Conservation (phyloP, 1,140 invertebrate genomes). For the Camponotus pennsylvanicus region DNA sequence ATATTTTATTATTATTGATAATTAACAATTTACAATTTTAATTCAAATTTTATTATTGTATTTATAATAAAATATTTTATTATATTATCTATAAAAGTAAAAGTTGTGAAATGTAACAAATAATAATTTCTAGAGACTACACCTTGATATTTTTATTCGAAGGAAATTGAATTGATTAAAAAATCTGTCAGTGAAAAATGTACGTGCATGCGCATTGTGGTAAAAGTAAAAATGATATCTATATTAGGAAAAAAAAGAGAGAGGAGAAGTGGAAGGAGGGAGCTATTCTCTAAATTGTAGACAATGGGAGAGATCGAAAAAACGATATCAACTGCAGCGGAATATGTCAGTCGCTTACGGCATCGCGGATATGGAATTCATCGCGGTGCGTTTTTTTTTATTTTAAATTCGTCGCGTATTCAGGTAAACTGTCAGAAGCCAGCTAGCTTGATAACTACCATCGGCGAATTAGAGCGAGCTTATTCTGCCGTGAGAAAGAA, state of each 20-base stretch:
- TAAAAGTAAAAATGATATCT: slow-evolving; percentile 25
- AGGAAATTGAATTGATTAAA: slow-evolving; percentile 19
- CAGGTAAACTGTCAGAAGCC: slow-evolving; percentile 71
- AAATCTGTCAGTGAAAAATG: not conserved
- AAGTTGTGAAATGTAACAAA: not conserved
- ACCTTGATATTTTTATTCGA: not conserved
- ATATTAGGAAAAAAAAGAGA: not conserved
- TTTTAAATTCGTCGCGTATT: slow-evolving; percentile 73
- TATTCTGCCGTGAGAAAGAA: slow-evolving; percentile 55
- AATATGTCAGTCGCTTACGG: slow-evolving; percentile 62
- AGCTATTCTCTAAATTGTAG: slow-evolving; percentile 21
- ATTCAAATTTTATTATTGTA: not conserved
- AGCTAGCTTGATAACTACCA: slow-evolving; percentile 63
- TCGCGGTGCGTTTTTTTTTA: slow-evolving; percentile 71
- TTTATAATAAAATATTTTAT: not conserved
- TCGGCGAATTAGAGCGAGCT: slow-evolving; percentile 71
- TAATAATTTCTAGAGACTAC: not conserved
- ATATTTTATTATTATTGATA: too few relatives aligned
- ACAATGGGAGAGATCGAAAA: slow-evolving; percentile 30
- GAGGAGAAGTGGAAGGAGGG: too few relatives aligned
- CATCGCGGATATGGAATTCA: slow-evolving; percentile 68
- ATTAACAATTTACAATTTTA: not conserved
- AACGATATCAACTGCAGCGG: slow-evolving; percentile 54
- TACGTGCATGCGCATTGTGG: not conserved
- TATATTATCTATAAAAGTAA: not conserved